These are phyloP conservation scores for Anguilla marmorata DNA, from an alignment of 2,797 vertebrate species.

Conservation along the genomic window DNA sequence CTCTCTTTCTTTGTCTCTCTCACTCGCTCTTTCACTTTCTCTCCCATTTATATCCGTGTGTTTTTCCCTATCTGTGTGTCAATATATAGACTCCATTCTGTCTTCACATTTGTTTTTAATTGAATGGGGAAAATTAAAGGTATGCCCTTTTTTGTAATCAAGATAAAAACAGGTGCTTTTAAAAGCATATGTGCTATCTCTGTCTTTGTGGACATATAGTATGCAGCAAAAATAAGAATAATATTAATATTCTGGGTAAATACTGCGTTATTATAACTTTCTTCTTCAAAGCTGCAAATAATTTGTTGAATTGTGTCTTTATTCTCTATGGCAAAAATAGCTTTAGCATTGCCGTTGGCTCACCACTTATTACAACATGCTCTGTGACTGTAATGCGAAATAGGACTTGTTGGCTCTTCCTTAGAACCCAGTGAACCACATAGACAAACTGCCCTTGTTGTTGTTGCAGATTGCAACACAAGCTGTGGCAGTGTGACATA, in stretches of 20 bases:
- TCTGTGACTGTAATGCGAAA: not conserved
- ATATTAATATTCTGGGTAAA: not conserved
- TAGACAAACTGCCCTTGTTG: not conserved
- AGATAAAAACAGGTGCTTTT: not conserved
- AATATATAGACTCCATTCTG: not conserved
- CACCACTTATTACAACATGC: not conserved
- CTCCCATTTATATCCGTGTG: not conserved
- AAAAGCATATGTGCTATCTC: not conserved
- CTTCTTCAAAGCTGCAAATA: not conserved
- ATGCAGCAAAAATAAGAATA: not conserved
- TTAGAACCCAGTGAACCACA: not conserved
- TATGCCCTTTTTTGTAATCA: not conserved
- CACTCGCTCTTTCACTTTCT: not conserved
- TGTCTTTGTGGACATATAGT: not conserved
- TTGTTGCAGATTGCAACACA: slow-evolving; percentile 4
- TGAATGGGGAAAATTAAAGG: not conserved
- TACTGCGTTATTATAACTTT: not conserved
- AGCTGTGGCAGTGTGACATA: not conserved
- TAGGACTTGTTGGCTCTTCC: not conserved
- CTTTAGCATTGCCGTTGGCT: not conserved
- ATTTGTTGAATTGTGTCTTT: not conserved
- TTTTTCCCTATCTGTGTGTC: not conserved
- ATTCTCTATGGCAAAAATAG: not conserved
- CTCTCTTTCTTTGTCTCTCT: slow-evolving; percentile 2
- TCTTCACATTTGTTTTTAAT: not conserved